phyloP scores from a whole-genome alignment of 2,113 vertebrate genomes.

The Chloropsis hardwickii region DNA sequence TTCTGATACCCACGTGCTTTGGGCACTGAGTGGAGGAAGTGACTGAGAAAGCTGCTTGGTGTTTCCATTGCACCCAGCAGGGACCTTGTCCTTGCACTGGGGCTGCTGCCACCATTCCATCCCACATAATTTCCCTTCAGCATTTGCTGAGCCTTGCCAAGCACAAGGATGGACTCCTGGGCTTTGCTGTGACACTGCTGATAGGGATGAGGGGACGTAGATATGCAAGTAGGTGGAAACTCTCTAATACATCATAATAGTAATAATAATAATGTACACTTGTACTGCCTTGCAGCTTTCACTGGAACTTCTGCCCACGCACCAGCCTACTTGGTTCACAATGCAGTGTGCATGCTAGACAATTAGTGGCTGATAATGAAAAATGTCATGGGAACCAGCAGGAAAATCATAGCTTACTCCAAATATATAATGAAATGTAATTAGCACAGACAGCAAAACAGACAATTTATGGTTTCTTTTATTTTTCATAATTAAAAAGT shows the following conservation, averaged over 20 bases:
- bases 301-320: constrained; percentile 72
- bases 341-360: constrained; percentile 68
- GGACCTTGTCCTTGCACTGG: neutral
- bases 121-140: neutral
- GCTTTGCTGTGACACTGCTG: constrained; percentile 11
- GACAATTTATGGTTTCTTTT: constrained; percentile 66
- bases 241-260: constrained; percentile 71
- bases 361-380: constrained; percentile 79
- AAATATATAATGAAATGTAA: constrained; percentile 78
- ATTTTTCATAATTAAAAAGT: constrained; percentile 70
- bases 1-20: neutral
- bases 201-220: constrained; percentile 12
- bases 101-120: neutral
- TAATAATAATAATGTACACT: constrained; percentile 70
- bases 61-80: neutral
- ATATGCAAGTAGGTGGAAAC: constrained; percentile 70
- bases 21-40: neutral
- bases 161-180: neutral
- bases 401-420: constrained; percentile 78
- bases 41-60: neutral
- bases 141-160: neutral
- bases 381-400: constrained; percentile 77
- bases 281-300: constrained; percentile 62
- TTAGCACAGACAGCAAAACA: constrained; percentile 81
- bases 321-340: constrained; percentile 73